A percentile compares a stretch with the other conserved stretches of the same genome.
Evolutionary conservation across 2,113 vertebrate species (phyloP).

Genomic region (Catharus fuscescens): DNA sequence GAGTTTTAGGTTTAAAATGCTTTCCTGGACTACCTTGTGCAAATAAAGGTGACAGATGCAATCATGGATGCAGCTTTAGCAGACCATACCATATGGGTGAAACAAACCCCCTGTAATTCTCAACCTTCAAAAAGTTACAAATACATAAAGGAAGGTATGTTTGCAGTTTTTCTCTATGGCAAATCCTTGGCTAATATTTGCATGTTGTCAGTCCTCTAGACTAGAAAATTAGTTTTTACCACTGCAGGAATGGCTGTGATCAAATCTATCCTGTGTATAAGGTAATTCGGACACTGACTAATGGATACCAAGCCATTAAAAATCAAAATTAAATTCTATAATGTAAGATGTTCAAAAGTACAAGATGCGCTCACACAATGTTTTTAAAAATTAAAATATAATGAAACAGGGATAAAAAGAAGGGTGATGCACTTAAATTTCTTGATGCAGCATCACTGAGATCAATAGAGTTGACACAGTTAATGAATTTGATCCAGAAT

Average conservation of each 20-base stretch:
- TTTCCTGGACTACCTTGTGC: background rate
- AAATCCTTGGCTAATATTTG: background rate
- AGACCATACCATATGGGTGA: background rate
- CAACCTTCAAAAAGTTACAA: background rate
- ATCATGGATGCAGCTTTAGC: background rate
- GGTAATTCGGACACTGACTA: background rate
- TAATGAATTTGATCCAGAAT: slow-evolving; percentile 51
- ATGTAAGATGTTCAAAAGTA: background rate
- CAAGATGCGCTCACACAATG: background rate
- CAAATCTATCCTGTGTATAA: background rate
- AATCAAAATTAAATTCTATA: background rate
- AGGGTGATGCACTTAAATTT: background rate
- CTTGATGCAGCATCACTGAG: background rate
- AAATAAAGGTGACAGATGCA: background rate
- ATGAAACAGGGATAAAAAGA: background rate
- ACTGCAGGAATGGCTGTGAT: background rate
- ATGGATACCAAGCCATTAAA: background rate
- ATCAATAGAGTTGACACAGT: slow-evolving; percentile 1
- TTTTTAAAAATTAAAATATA: background rate
- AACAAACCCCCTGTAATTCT: background rate
- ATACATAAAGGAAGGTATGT: background rate
- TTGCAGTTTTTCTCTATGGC: background rate
- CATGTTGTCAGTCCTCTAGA: background rate
- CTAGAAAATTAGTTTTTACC: background rate
- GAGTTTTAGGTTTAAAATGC: background rate